These are phyloP conservation scores for Natator depressus DNA, from an alignment of 2,113 vertebrate species.

Conservation along the genomic window DNA sequence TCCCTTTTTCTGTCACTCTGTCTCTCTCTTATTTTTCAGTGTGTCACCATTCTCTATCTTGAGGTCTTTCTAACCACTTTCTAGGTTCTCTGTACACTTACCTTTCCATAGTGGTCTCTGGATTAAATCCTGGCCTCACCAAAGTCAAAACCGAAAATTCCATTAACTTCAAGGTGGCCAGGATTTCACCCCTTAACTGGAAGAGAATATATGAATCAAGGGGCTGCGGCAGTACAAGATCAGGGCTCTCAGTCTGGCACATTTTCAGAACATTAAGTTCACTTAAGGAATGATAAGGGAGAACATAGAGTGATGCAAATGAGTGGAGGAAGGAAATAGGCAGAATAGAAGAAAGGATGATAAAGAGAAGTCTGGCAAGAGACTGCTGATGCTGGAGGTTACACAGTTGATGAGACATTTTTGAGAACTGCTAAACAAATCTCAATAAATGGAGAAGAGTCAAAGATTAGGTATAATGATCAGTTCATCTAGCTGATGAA, in stretches of 20 bases:
- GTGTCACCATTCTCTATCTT: not conserved
- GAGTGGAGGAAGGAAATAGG: not conserved
- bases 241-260: not conserved
- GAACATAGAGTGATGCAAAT: not conserved
- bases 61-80: not conserved
- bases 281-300: not conserved
- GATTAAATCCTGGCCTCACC: not conserved
- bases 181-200: not conserved
- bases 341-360: not conserved
- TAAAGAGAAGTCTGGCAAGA: not conserved
- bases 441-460: accelerated
- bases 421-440: not conserved
- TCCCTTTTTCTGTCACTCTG: not conserved
- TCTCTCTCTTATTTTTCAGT: not conserved
- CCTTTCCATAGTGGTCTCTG: not conserved
- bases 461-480: not conserved
- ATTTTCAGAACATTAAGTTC: not conserved
- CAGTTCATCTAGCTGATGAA: accelerated
- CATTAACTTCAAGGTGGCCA: not conserved
- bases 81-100: not conserved
- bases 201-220: not conserved
- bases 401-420: not conserved
- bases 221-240: accelerated
- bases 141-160: not conserved
- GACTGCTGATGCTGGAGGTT: not conserved